Evolutionary conservation across 2,888 invertebrate species (phyloP).

Genomic region (Netelia inedita): DNA sequence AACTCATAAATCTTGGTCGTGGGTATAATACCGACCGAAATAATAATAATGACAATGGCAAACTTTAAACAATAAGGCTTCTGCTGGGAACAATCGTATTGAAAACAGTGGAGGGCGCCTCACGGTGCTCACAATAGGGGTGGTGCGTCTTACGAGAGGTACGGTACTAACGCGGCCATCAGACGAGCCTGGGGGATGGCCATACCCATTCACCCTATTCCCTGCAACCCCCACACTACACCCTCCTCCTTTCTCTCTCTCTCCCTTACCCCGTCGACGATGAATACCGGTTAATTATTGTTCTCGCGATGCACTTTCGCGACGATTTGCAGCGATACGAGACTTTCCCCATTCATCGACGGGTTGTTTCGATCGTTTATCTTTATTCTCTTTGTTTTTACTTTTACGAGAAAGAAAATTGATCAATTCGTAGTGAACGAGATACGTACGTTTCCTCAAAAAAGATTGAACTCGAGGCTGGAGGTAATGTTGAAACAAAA

Average conservation of each 20-base stretch:
- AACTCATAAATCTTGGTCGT: conserved; percentile 80
- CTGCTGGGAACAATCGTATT: conserved; percentile 83
- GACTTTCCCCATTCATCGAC: conserved; percentile 19
- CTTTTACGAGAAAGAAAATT: too few species aligned
- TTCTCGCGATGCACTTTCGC: conserved; percentile 32
- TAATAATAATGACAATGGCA: conserved; percentile 85
- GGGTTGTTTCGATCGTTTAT: neutral
- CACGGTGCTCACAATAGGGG: conserved; percentile 77
- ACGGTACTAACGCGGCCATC: conserved; percentile 61
- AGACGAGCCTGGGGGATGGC: conserved; percentile 40
- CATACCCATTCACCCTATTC: conserved; percentile 44
- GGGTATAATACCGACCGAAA: conserved; percentile 77
- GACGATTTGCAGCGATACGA: conserved; percentile 28
- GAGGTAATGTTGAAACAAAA: too few species aligned
- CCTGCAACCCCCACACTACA: neutral
- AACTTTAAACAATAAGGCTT: conserved; percentile 84
- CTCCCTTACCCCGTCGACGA: conserved; percentile 13
- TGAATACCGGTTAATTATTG: conserved; percentile 61
- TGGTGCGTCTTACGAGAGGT: conserved; percentile 72
- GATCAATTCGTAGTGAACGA: too few species aligned
- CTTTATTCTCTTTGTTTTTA: neutral
- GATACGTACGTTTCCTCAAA: too few species aligned
- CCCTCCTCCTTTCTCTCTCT: conserved; percentile 9
- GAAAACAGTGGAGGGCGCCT: conserved; percentile 78
- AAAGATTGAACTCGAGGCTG: too few species aligned